phyloP scores from a whole-genome alignment of 2,888 invertebrate species.

The Ceriagrion tenellum region DNA sequence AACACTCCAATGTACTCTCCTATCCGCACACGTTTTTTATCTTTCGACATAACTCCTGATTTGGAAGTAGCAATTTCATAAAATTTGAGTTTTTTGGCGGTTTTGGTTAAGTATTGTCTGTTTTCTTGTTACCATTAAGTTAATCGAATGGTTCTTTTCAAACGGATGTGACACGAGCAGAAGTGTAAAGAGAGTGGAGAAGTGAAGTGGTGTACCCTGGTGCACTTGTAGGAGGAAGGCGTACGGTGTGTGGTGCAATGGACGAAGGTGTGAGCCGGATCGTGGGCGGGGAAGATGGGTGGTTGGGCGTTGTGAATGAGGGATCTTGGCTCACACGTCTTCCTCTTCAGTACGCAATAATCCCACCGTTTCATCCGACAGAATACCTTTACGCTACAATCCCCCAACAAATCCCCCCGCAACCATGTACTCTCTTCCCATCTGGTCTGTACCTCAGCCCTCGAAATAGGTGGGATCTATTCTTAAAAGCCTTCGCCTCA shows the following conservation, averaged over 20 bases:
- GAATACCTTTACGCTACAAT: not conserved
- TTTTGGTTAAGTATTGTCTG: too few species aligned
- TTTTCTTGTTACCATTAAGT: too few species aligned
- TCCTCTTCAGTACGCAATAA: conserved; percentile 59
- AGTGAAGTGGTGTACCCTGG: not conserved
- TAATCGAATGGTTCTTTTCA: too few species aligned
- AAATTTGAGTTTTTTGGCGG: too few species aligned
- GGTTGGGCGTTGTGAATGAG: not conserved
- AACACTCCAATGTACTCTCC: too few species aligned
- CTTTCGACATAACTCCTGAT: too few species aligned
- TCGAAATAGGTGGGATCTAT: not conserved
- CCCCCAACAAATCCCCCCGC: not conserved
- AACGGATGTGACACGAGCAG: too few species aligned
- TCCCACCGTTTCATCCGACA: conserved; percentile 28
- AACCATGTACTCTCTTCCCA: not conserved
- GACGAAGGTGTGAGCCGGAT: not conserved
- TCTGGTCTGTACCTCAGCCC: not conserved
- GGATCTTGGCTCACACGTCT: not conserved
- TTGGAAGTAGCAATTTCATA: too few species aligned
- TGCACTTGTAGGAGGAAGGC: not conserved
- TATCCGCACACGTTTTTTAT: too few species aligned
- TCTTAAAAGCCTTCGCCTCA: not conserved
- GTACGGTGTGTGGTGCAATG: not conserved
- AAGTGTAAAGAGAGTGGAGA: too few species aligned
- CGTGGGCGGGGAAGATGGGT: not conserved